phyloP scores from a whole-genome alignment of 2,888 invertebrate genomes.

The Odontothrips loti region DNA sequence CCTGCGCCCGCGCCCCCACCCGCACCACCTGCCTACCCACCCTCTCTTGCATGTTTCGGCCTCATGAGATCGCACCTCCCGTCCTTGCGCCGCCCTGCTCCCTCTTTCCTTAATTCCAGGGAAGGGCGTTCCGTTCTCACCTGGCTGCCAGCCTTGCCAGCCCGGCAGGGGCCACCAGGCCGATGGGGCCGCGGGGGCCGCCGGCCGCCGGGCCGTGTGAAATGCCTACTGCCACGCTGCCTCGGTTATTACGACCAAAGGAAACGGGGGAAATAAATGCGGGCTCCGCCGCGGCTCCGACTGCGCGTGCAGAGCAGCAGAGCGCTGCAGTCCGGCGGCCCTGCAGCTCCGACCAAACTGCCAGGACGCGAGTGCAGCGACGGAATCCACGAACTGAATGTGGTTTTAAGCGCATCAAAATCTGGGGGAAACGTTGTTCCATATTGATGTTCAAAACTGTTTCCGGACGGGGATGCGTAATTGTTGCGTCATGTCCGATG shows the following conservation, averaged over 20 bases:
- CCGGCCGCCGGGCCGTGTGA: constrained; percentile 9
- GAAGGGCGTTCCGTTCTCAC: not conserved
- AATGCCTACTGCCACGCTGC: not conserved
- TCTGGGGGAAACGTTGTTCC: too few relatives aligned
- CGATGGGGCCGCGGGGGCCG: too few relatives aligned
- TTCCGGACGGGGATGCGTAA: too few relatives aligned
- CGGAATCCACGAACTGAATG: too few relatives aligned
- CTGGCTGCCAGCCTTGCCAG: not conserved
- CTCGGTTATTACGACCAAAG: not conserved
- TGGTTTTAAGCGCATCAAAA: too few relatives aligned
- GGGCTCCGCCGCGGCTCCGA: not conserved
- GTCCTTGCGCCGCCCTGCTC: not conserved
- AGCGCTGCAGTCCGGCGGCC: too few relatives aligned
- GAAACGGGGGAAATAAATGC: not conserved
- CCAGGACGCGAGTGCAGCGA: too few relatives aligned
- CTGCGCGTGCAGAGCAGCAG: too few relatives aligned
- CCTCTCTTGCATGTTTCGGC: constrained; percentile 4
- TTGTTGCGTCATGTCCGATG: too few relatives aligned
- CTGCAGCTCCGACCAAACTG: too few relatives aligned
- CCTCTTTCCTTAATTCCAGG: not conserved
- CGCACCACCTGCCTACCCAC: not conserved
- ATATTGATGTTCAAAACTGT: too few relatives aligned
- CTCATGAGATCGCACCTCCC: constrained; percentile 7
- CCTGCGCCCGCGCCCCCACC: not conserved
- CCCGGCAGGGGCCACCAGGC: not conserved